Base-by-base conservation (phyloP, 2,888 invertebrate genomes). In the Lymantria monacha region DNA sequence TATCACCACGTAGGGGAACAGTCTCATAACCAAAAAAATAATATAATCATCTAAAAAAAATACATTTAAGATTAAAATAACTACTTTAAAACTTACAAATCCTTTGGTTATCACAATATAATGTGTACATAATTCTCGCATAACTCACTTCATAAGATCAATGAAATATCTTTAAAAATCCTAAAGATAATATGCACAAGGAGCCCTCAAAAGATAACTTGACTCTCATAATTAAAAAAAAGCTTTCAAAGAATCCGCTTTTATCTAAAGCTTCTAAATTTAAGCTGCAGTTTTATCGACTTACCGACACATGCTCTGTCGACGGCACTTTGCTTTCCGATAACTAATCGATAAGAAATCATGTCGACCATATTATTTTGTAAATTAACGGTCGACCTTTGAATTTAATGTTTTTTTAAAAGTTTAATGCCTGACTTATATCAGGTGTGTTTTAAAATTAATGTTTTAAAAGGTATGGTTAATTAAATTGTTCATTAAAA, bases 251-350 rank as follows among this genome's bases (percentile, higher is more conserved):
- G 53, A 52, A 41, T 53, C 68, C 49, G 40, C 44, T 42, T 44
- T 49, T 57, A 66, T 69, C 69, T 66, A 43, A 48, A 55, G 63
- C 51, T 65, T 69, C 67, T 70, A 65, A 69, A 68, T 66, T 73
- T 71, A 66, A 66, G 75, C 73, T 62, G 68, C 72, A 73, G 52
- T 69, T 80, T 85, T 83, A 85, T 85, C 83, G 75, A 72, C 56
- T 54, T 63, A 63, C 76, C 75, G 76, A 83, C 85, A 84, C 79
- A 71, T 79, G 74, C 57, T 59, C 48, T 49, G 55, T 11, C 49
- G 77, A 74, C 79, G 80, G 74, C 74, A 61, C 76, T 83, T 83
- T 79, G 77, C 66, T 66, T 68, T 72, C 70, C 70, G 66, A 69
- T 70, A 66, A 65, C 49, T 64, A 30, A 51, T 58, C 67, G 66